Conservation (phyloP, 2,113 vertebrate genomes). For the Xiphophorus maculatus region DNA sequence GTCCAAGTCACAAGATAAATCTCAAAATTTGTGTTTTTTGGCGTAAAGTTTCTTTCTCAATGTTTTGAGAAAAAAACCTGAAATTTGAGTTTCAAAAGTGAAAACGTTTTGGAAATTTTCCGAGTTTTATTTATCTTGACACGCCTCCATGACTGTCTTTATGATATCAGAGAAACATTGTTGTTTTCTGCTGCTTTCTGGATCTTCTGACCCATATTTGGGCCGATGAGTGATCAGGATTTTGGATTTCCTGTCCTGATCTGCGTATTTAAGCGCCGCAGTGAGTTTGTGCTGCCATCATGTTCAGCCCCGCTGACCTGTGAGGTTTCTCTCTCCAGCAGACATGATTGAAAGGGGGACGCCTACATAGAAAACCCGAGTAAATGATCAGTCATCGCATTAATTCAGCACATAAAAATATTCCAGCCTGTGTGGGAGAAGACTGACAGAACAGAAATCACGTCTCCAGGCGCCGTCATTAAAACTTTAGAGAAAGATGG, state of each 20-base stretch:
- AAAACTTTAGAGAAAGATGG: constrained; percentile 26
- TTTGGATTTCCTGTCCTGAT: background rate
- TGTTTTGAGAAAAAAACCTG: too few relatives aligned
- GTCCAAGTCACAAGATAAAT: too few relatives aligned
- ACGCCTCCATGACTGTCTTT: background rate
- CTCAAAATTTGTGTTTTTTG: too few relatives aligned
- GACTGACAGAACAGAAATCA: constrained; percentile 6
- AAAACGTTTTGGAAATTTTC: too few relatives aligned
- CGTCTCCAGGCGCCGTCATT: constrained; percentile 22
- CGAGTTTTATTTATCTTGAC: too few relatives aligned
- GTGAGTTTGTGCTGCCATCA: background rate
- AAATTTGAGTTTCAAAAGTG: too few relatives aligned
- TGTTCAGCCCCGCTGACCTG: background rate
- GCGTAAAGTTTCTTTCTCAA: too few relatives aligned
- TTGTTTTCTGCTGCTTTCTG: constrained; percentile 1
- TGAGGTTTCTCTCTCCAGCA: background rate
- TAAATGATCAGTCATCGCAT: constrained; percentile 33
- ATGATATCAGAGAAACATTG: background rate
- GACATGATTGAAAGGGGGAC: constrained; percentile 6
- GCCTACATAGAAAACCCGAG: constrained; percentile 9
- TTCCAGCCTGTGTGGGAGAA: constrained; percentile 39
- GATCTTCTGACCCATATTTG: background rate
- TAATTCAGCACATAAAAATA: constrained; percentile 29
- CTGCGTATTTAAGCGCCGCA: background rate
- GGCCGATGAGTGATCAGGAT: background rate